Evolutionary conservation across 2,797 vertebrate species (phyloP).

Genomic region (Silurus lanzhouensis): DNA sequence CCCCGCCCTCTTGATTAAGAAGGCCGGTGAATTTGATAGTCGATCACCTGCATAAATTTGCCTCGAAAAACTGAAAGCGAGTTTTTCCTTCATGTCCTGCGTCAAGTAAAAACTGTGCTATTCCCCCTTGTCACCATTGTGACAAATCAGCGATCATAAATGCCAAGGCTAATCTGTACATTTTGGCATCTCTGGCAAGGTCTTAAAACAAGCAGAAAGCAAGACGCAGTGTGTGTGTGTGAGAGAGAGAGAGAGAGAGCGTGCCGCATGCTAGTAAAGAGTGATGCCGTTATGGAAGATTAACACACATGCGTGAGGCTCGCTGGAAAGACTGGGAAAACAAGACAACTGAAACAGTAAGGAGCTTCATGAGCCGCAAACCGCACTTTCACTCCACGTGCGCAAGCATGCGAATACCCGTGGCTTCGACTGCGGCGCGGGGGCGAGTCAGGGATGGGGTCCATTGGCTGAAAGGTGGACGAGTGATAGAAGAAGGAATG

Average conservation of each 20-base stretch:
- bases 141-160: background rate
- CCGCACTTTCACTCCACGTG: constrained; percentile 64
- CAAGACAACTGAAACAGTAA: background rate
- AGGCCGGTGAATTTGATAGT: background rate
- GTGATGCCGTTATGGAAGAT: background rate
- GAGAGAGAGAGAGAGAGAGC: background rate
- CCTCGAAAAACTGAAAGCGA: background rate
- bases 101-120: background rate
- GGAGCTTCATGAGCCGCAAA: constrained; percentile 4
- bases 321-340: background rate
- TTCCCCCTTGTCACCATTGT: background rate
- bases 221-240: background rate
- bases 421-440: constrained; percentile 78
- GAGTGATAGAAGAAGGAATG: constrained; percentile 85
- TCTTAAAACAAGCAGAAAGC: background rate
- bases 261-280: background rate
- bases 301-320: background rate
- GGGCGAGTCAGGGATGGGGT: constrained; percentile 85
- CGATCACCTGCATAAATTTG: background rate
- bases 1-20: background rate
- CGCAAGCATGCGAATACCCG: constrained; percentile 80
- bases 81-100: background rate
- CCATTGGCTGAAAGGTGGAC: constrained; percentile 89
- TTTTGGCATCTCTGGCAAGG: constrained; percentile 1
- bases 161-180: background rate